Evolutionary conservation across 1,140 invertebrate genomes (phyloP), one percentile per base, ranked within the genome.

Genomic region (Pseudomyrmex cubaensis): DNA sequence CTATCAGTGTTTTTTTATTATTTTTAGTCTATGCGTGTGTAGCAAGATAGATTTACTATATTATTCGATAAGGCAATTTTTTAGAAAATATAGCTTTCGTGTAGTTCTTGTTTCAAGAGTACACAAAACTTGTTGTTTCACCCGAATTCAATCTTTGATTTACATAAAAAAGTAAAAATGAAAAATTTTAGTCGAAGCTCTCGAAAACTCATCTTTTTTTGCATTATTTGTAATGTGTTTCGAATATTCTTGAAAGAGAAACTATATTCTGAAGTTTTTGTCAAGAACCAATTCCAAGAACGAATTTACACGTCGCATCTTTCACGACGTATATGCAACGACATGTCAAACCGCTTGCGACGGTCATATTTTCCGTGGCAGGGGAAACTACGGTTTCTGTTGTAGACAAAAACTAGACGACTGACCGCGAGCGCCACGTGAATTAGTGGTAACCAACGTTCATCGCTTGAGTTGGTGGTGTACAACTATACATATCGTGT

Each of bases 401-500:
- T 54, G 25, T 22, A 50, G 48, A 83, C 59, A 66, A 83, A 35
- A 77, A 50, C 72, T 85, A 15, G 56, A 77, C 75, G 57, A 86
- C 48, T 74, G 46, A 61, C 64, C 84, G 20, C 48, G 52, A 5
- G 66, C 76, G 64, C 9, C 44, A 5, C 54, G 57, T 70, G 85
- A 87, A 87, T 87, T 84, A 77, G 48, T 74, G 78, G 87, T 20
- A 20, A 20, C 57, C 44, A 78, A 72, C 56, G 48, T 13, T 50
- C 56, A 57, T 25, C 85, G n/a, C 44, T 62, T 35, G 67, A 10
- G 85, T 20, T 17, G 13, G 44, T 13, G 46, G n/a, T 17, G 48
- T 17, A 66, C 44, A 35, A 35, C 35, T 35, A 35, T 0, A 35
- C 5, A 35, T 7, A 35, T 35, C 35, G 35, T 35, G 35, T 35